Evolutionary conservation across 2,888 invertebrate species (phyloP).

Genomic region (Embidobia sp.): DNA sequence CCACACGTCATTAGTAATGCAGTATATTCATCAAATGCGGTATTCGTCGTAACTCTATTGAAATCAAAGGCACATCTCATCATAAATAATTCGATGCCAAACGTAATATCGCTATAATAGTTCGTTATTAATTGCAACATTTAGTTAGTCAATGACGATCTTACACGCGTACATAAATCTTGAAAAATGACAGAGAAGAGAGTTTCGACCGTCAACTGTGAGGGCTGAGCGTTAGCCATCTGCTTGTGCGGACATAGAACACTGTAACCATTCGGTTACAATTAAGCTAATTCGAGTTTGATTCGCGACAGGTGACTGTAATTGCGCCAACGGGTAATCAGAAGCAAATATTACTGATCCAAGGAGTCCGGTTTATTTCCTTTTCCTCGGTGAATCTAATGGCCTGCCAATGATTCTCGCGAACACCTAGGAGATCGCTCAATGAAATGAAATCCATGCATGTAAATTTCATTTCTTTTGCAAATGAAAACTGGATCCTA

Average conservation of each 20-base stretch:
- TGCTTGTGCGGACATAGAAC: slow-evolving; percentile 47
- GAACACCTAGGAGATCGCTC: slow-evolving; percentile 1
- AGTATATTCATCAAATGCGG: slow-evolving; percentile 5
- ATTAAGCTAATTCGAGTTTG: slow-evolving; percentile 79
- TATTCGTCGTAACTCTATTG: slow-evolving; percentile 16
- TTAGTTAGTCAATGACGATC: not conserved
- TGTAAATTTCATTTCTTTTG: not conserved
- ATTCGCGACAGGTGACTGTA: slow-evolving; percentile 76
- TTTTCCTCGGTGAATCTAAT: slow-evolving; percentile 28
- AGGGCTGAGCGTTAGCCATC: slow-evolving; percentile 34
- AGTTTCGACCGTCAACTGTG: slow-evolving; percentile 14
- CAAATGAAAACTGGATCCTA: not conserved
- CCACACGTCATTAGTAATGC: slow-evolving; percentile 18
- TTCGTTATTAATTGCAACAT: slow-evolving; percentile 37
- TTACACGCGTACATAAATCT: slow-evolving; percentile 41
- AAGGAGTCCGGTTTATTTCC: slow-evolving; percentile 14
- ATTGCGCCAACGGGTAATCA: slow-evolving; percentile 57
- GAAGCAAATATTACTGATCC: slow-evolving; percentile 56
- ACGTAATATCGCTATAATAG: slow-evolving; percentile 15
- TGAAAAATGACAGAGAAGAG: slow-evolving; percentile 45
- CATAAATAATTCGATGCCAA: not conserved
- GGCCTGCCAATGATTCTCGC: slow-evolving; percentile 38
- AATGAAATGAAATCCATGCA: not conserved
- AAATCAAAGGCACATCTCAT: slow-evolving; percentile 24
- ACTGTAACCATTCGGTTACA: slow-evolving; percentile 68